Evolutionary conservation across 1,140 invertebrate genomes (phyloP), one percentile per base, ranked within the genome.

Genomic region (Drosophila mayri): DNA sequence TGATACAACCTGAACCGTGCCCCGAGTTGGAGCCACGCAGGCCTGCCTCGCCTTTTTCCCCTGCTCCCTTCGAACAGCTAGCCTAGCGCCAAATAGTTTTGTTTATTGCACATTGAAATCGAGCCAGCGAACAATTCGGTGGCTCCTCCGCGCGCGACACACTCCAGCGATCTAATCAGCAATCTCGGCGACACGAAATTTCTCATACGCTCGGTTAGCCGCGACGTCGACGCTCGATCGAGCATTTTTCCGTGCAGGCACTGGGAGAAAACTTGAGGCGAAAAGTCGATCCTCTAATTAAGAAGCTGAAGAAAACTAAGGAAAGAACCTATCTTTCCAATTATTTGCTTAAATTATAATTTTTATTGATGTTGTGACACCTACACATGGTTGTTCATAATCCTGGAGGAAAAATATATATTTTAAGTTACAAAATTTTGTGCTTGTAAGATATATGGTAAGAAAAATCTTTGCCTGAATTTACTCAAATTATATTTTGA

Each of bases 21-120:
- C 66, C 68, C 35, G 50, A 30, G 65, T 70, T 46, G 62, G 52
- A 41, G 54, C 40, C 49, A 57, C 70, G 54, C 70, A 46, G 62
- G 43, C 35, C 30, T 7, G 55, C 28, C 49, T 35, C 37, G 25
- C 75, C 61, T 43, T 47, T 43, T 14, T 35, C 54, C 59, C 57
- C 16, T 12, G 12, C 37, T 10, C 68, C 52, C 35, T 50, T 54
- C 14, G 49, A n/a, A 41, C 60, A 16, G 46, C 63, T n/a, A 30
- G 84, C 85, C 46, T 49, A 71, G 84, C 85, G 85, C 78, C 84
- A 73, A 90, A 90, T 90, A 75, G 78, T 76, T 85, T 90, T 87
- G 82, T 81, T 86, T 79, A 86, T 81, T 85, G 81, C 81, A 85
- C 76, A 83, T 72, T 72, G 81, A 66, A 66, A 73, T 64, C 63